phyloP scores from a whole-genome alignment of 1,140 invertebrate species.

The Hydropsyche tenuis region DNA sequence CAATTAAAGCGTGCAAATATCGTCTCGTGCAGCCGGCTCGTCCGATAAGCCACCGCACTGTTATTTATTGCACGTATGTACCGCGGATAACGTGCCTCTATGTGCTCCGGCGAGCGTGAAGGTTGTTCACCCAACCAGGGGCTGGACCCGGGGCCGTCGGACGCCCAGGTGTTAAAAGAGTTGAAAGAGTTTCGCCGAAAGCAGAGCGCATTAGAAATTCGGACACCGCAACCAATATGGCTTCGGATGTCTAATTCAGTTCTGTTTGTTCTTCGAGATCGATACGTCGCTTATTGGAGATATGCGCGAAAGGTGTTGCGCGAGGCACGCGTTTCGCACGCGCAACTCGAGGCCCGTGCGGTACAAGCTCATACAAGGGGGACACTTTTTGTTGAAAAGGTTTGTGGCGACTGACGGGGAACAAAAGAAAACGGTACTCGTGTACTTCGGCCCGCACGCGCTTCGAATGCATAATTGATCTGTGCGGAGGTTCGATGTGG shows the following conservation, averaged over 20 bases:
- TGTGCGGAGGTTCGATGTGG: too few species aligned
- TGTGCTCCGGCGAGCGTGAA: conserved; percentile 11
- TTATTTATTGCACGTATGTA: not conserved
- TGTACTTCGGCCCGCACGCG: too few species aligned
- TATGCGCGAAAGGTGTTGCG: too few species aligned
- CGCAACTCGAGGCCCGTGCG: not conserved
- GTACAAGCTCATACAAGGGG: conserved; percentile 9
- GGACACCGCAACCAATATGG: too few species aligned
- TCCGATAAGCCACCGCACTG: not conserved
- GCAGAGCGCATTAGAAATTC: too few species aligned
- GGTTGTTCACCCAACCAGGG: conserved; percentile 7
- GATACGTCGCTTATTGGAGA: too few species aligned
- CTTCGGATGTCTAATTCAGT: too few species aligned
- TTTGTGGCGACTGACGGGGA: not conserved
- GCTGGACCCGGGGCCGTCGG: not conserved
- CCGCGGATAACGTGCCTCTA: not conserved
- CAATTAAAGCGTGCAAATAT: conserved; percentile 10
- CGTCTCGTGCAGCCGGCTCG: too few species aligned
- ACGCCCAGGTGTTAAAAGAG: not conserved
- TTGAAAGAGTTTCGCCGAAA: too few species aligned
- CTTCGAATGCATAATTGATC: too few species aligned
- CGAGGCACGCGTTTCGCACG: not conserved
- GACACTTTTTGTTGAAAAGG: conserved; percentile 15
- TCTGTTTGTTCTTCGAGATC: too few species aligned
- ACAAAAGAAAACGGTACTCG: too few species aligned